Percentiles rank a stretch among this genome's conserved stretches.
Conservation (phyloP, 2,113 vertebrate species). For the Mirza zaza region DNA sequence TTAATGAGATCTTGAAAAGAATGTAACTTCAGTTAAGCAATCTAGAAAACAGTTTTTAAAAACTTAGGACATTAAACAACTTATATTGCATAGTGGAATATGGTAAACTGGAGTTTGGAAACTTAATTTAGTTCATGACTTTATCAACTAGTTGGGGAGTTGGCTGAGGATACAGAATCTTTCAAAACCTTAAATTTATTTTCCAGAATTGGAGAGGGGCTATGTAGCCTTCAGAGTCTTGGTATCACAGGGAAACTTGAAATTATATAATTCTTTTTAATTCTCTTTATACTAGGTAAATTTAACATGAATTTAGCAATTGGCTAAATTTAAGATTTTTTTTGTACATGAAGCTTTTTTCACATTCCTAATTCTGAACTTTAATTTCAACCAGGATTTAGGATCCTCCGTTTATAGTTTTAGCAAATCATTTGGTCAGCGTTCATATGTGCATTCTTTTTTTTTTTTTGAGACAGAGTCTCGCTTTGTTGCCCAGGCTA, state of each 20-base stretch:
- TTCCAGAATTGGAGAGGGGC: background rate
- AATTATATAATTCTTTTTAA: background rate
- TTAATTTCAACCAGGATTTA: background rate
- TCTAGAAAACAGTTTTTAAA: background rate
- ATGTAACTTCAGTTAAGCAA: background rate
- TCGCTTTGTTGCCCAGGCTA: background rate
- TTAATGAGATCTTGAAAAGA: background rate
- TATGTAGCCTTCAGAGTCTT: background rate
- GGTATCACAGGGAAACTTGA: background rate
- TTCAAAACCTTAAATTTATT: conserved; percentile 17
- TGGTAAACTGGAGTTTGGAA: background rate
- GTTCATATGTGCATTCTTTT: background rate
- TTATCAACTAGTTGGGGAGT: background rate
- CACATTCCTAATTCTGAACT: conserved; percentile 12
- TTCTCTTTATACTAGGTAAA: background rate
- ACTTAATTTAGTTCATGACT: background rate
- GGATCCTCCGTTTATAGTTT: background rate
- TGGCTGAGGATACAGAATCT: background rate
- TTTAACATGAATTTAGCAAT: conserved; percentile 3
- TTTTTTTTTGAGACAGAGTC: background rate
- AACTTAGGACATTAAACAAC: background rate
- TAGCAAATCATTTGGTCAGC: background rate
- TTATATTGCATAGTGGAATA: background rate
- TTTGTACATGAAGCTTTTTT: background rate
- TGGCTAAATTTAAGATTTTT: background rate